These are phyloP conservation scores for Tetramorium simillimum DNA, from an alignment of 1,140 invertebrate species.

Conservation along the genomic window DNA sequence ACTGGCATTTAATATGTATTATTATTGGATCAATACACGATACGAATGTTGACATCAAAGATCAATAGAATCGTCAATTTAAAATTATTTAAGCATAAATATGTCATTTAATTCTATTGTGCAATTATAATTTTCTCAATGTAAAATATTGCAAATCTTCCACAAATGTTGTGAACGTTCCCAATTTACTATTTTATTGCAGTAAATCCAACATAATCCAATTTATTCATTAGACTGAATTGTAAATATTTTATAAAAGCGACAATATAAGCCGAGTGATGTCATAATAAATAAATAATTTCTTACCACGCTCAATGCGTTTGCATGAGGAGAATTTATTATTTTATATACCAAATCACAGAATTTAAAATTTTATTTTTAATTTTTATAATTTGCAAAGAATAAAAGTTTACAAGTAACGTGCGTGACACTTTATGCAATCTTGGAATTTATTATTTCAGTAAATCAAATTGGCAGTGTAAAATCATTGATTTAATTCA, in stretches of 20 bases:
- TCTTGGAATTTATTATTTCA: slow-evolving; percentile 5
- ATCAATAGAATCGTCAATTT: not conserved
- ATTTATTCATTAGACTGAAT: slow-evolving; percentile 19
- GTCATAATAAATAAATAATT: slow-evolving; percentile 26
- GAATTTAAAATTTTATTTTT: slow-evolving; percentile 13
- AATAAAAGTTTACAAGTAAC: not conserved
- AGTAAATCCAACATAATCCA: not conserved
- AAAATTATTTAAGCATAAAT: slow-evolving; percentile 23
- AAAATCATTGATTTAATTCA: slow-evolving; percentile 27
- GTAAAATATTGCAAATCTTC: not conserved
- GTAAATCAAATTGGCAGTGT: not conserved
- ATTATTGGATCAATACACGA: not conserved
- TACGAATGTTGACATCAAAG: not conserved
- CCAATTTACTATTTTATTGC: slow-evolving; percentile 17
- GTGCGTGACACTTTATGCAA: not conserved
- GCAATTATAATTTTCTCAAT: slow-evolving; percentile 27
- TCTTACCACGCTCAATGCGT: not conserved
- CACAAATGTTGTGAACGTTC: not conserved
- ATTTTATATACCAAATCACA: not conserved
- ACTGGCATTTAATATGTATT: not conserved
- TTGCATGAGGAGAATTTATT: slow-evolving; percentile 3
- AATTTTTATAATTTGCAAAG: not conserved
- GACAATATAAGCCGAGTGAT: not conserved
- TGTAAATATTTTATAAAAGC: slow-evolving; percentile 32
- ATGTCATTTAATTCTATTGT: slow-evolving; percentile 19